phyloP scores from a whole-genome alignment of 2,797 vertebrate genomes.

The Kryptopterus vitreolus region DNA sequence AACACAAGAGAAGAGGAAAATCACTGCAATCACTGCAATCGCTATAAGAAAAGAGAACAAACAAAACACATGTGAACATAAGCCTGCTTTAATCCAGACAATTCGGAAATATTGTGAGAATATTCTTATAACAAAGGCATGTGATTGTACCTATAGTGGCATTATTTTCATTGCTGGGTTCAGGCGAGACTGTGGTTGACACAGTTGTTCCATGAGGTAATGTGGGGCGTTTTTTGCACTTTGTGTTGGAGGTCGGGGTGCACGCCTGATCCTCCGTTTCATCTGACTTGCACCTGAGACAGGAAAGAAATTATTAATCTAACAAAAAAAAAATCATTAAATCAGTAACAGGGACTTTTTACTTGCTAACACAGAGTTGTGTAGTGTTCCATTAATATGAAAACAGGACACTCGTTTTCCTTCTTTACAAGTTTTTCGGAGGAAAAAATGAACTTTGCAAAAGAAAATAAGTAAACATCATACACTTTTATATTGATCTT shows the following conservation, averaged over 20 bases:
- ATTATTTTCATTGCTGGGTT: constrained; percentile 11
- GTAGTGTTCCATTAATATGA: not conserved
- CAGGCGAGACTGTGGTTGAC: not conserved
- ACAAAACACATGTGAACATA: not conserved
- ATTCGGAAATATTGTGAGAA: too few species aligned
- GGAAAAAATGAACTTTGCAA: not conserved
- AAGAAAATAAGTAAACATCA: not conserved
- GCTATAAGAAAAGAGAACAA: constrained; percentile 7
- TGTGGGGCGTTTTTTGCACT: constrained; percentile 64
- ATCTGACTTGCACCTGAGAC: constrained; percentile 72
- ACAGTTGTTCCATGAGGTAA: constrained; percentile 35
- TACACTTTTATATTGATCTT: not conserved
- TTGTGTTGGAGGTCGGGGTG: constrained; percentile 70
- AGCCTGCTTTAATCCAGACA: too few species aligned
- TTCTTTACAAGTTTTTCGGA: not conserved
- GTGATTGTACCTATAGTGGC: constrained; percentile 16
- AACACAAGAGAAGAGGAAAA: not conserved
- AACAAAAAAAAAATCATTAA: too few species aligned
- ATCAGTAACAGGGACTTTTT: not conserved
- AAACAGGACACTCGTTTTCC: not conserved
- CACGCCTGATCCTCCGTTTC: constrained; percentile 71
- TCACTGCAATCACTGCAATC: not conserved
- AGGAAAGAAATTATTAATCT: not conserved
- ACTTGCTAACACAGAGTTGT: not conserved
- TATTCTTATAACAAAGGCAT: not conserved